Evolutionary conservation across 2,888 invertebrate species (phyloP).

Genomic region (Melikaiella ostensackeni): DNA sequence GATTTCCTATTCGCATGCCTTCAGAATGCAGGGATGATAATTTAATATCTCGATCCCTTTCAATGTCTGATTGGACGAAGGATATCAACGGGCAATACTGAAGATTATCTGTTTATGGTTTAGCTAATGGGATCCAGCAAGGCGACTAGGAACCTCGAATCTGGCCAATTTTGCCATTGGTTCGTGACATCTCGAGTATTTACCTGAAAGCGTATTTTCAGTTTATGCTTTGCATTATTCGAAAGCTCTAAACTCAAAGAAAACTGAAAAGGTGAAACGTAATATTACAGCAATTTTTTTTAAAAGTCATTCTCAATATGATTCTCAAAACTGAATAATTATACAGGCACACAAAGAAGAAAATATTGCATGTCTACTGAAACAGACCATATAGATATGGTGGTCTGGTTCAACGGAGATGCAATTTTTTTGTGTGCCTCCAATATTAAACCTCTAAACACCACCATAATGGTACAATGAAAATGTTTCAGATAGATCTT

Average conservation of each 20-base stretch:
- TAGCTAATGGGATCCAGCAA: constrained; percentile 63
- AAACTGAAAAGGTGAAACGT: not conserved
- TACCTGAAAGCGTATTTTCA: not conserved
- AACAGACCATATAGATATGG: too few species aligned
- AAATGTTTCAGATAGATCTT: too few species aligned
- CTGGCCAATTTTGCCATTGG: not conserved
- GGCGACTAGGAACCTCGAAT: constrained; percentile 39
- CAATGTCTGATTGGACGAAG: constrained; percentile 70
- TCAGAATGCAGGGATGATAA: constrained; percentile 65
- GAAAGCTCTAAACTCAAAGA: not conserved
- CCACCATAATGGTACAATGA: too few species aligned
- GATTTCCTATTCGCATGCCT: constrained; percentile 55
- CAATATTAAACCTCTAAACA: not conserved
- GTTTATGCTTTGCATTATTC: not conserved
- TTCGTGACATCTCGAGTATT: constrained; percentile 10
- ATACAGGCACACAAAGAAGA: too few species aligned
- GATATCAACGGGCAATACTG: constrained; percentile 66
- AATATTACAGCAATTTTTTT: not conserved
- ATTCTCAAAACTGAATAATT: too few species aligned
- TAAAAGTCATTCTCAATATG: not conserved
- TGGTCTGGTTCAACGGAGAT: too few species aligned
- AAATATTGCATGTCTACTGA: too few species aligned
- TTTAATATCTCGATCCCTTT: constrained; percentile 68
- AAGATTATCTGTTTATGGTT: constrained; percentile 73
- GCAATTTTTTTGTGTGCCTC: too few species aligned